Evolutionary conservation across 2,888 invertebrate genomes (phyloP).

Genomic region (Nebria brevicollis): DNA sequence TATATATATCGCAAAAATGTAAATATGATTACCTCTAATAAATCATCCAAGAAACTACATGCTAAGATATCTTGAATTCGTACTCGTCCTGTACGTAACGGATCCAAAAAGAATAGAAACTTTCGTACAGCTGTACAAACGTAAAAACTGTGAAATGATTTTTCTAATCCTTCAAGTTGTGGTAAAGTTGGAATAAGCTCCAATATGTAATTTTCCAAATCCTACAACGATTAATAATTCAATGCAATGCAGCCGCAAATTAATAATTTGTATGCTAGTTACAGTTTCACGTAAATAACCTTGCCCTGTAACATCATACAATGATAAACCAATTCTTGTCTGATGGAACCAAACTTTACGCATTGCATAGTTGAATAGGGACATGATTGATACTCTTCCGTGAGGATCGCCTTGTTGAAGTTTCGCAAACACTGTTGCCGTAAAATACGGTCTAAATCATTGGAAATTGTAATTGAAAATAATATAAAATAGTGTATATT

Average conservation of each 20-base stretch:
- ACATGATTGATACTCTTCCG: slow-evolving; percentile 87
- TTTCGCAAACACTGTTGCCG: slow-evolving; percentile 87
- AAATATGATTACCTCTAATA: slow-evolving; percentile 74
- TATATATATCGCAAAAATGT: slow-evolving; percentile 49
- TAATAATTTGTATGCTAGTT: slow-evolving; percentile 30
- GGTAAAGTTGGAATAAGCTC: slow-evolving; percentile 93
- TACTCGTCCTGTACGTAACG: slow-evolving; percentile 85
- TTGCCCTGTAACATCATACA: slow-evolving; percentile 93
- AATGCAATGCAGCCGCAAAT: slow-evolving; percentile 18
- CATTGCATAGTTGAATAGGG: slow-evolving; percentile 95
- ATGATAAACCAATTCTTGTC: slow-evolving; percentile 90
- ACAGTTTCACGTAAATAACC: slow-evolving; percentile 88
- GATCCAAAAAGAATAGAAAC: slow-evolving; percentile 96
- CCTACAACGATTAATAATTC: slow-evolving; percentile 69
- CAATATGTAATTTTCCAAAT: slow-evolving; percentile 93
- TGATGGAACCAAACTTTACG: slow-evolving; percentile 95
- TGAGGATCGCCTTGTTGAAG: slow-evolving; percentile 86
- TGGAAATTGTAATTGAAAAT: no score
- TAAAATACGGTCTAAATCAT: slow-evolving; percentile 73
- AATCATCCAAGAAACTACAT: slow-evolving; percentile 90
- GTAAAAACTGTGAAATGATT: slow-evolving; percentile 95
- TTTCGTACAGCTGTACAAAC: slow-evolving; percentile 95
- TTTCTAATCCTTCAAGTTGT: slow-evolving; percentile 89
- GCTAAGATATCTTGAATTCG: slow-evolving; percentile 92
- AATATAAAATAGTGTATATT: no score